phyloP scores from a whole-genome alignment of 1,140 invertebrate species.

The Globodera rostochiensis region DNA sequence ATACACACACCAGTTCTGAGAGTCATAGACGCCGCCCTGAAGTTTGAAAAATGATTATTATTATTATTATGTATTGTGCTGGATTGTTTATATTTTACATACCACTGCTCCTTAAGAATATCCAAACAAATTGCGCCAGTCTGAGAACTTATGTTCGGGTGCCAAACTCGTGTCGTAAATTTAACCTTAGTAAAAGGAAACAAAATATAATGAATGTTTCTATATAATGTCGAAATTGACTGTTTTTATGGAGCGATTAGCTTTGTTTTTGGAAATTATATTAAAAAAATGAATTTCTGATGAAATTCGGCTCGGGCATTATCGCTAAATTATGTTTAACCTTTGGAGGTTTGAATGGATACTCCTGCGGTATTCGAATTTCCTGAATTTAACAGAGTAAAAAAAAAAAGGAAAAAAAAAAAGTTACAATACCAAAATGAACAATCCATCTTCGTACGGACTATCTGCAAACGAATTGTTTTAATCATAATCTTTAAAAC shows the following conservation, averaged over 20 bases:
- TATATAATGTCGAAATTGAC: too few relatives aligned
- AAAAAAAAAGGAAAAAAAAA: constrained; percentile 74
- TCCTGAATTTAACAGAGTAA: constrained; percentile 79
- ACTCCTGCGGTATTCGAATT: constrained; percentile 97
- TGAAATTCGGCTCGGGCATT: too few relatives aligned
- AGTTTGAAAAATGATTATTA: constrained; percentile 27
- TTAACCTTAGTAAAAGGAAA: constrained; percentile 66
- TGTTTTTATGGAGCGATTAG: too few relatives aligned
- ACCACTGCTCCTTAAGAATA: constrained; percentile 98
- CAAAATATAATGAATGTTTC: background rate
- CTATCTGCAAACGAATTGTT: constrained; percentile 17
- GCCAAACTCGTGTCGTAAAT: constrained; percentile 98
- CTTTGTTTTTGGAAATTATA: too few relatives aligned
- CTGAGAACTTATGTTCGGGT: constrained; percentile 98
- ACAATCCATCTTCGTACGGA: constrained; percentile 46
- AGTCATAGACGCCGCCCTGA: constrained; percentile 95
- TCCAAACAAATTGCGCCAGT: constrained; percentile 98
- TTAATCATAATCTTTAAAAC: background rate
- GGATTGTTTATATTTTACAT: constrained; percentile 35
- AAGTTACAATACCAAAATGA: constrained; percentile 25
- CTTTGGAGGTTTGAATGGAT: constrained; percentile 98
- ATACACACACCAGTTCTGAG: constrained; percentile 82
- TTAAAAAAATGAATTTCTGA: too few relatives aligned
- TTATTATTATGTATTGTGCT: background rate
- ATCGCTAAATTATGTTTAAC: constrained; percentile 68